phyloP scores from a whole-genome alignment of 2,113 vertebrate species.

The Xenopus tropicalis region UCB_Xtro_10.0 CM004452.2:39412001-39412500 shows the following conservation, averaged over 20 bases:
- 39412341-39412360: slow-evolving; percentile 5
- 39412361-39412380: background rate
- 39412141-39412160: slow-evolving; percentile 11
- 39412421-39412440: background rate
- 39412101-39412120: slow-evolving; percentile 25
- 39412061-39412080: slow-evolving; percentile 34
- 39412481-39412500: slow-evolving; percentile 6
- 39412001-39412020: no score
- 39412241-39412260: slow-evolving; percentile 33
- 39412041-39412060: no score
- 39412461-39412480: background rate
- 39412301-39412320: background rate
- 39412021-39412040: no score
- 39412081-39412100: slow-evolving; percentile 23
- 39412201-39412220: slow-evolving; percentile 5
- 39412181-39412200: slow-evolving; percentile 36
- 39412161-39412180: slow-evolving; percentile 20
- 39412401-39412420: background rate
- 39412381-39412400: no score
- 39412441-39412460: background rate
- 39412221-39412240: slow-evolving; percentile 9
- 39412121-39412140: slow-evolving; percentile 7
- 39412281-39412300: slow-evolving; percentile 8
- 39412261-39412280: slow-evolving; percentile 24
- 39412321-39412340: slow-evolving; percentile 5